Evolutionary conservation across 2,113 vertebrate genomes (phyloP), one percentile per base, ranked within the genome.

Genomic region (Pungitius pungitius): DNA sequence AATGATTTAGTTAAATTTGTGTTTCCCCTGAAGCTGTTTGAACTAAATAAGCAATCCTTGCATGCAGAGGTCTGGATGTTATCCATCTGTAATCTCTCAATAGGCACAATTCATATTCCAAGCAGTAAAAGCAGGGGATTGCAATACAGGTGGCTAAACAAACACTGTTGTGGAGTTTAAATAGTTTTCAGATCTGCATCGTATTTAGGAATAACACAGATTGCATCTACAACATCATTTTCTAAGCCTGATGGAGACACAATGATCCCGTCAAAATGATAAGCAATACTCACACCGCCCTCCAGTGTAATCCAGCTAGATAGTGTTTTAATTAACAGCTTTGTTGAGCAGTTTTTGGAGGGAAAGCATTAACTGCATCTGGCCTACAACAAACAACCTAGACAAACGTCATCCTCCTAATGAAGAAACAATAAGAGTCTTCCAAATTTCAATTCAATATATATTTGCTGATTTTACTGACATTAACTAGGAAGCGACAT

Each of bases 291-390:
- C 27, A 22, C n/a, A 43, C 7, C 47, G 59, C 22, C 27, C 30
- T 65, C 64, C 35, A 70, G 64, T 45, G n/a, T 75, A n/a, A 75
- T 56, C 40, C 27, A 64, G 57, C 20, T 26, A 40, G 75, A 8
- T 45, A 30, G 27, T 2, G 8, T 30, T 51, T 47, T 33, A 59
- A 64, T 58, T 14, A 40, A 62, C n/a, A 57, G n/a, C 40, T 77
- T 70, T 57, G 55, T 17, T n/a, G n/a, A 57, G 43, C 35, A 8
- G 43, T 26, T 57, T 17, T 24, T n/a, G 0, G 6, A 27, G 43
- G 22, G 9, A 30, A 54, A 26, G 27, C 3, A 20, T 5, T 35
- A 64, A 33, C 27, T 37, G 37, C 20, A 27, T 69, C 45, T 58
- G n/a, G n/a, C n/a, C n/a, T n/a, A n/a, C n/a, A n/a, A n/a, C n/a